A percentile compares a stretch with the other conserved stretches of the same genome.
phyloP scores from a whole-genome alignment of 2,113 vertebrate species.

The Gasterosteus aculeatus region DNA sequence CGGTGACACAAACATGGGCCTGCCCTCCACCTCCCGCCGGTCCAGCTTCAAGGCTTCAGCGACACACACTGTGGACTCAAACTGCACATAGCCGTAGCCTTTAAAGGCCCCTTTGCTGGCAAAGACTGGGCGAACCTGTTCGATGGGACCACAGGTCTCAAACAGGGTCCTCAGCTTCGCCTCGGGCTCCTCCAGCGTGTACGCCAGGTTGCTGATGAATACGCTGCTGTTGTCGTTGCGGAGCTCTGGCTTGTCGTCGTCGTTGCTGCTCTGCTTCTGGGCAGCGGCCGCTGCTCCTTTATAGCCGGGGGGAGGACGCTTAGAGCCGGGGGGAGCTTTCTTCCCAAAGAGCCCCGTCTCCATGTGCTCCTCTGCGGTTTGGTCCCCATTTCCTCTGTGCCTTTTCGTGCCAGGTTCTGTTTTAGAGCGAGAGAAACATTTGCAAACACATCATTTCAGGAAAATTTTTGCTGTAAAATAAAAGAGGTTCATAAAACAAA shows the following conservation, averaged over 20 bases:
- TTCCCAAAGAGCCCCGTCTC: conserved; percentile 81
- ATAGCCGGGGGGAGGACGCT: conserved; percentile 33
- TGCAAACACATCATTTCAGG: not conserved
- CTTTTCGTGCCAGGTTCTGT: conserved; percentile 85
- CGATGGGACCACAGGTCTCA: conserved; percentile 86
- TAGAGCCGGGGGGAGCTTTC: conserved; percentile 58
- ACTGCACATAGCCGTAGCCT: conserved; percentile 94
- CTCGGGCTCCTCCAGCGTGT: conserved; percentile 87
- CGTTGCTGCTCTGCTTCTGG: conserved; percentile 77
- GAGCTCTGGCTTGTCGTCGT: conserved; percentile 83
- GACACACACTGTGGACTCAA: conserved; percentile 82
- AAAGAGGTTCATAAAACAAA: not conserved
- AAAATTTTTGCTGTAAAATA: not conserved
- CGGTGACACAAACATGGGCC: conserved; percentile 96
- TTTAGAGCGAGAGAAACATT: not conserved
- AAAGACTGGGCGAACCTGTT: conserved; percentile 86
- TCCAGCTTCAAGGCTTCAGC: conserved; percentile 88
- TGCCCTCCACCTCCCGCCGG: conserved; percentile 85
- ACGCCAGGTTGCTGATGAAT: conserved; percentile 95
- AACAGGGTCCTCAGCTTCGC: conserved; percentile 85
- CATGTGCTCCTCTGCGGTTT: conserved; percentile 70
- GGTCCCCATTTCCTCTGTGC: conserved; percentile 77
- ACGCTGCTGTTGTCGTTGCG: conserved; percentile 87
- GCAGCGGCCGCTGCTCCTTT: conserved; percentile 43
- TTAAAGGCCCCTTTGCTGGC: conserved; percentile 87